phyloP scores from a whole-genome alignment of 2,113 vertebrate genomes.

The Diadophis punctatus region DNA sequence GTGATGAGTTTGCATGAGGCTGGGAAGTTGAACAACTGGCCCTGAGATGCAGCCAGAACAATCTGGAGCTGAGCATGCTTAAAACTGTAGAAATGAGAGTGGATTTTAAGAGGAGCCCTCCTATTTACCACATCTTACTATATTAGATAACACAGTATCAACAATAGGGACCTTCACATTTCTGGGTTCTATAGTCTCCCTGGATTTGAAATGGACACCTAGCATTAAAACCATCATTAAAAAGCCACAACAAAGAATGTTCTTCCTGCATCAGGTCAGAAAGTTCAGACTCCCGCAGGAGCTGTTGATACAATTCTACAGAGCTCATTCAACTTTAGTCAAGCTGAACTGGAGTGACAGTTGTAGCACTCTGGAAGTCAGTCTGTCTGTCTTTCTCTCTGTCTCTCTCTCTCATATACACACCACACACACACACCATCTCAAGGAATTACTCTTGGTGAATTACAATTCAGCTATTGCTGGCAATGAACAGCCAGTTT shows the following conservation, averaged over 20 bases:
- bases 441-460: neutral
- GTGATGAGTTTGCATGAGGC: neutral
- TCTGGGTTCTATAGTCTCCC: neutral
- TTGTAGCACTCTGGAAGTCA: neutral
- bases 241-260: neutral
- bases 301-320: neutral
- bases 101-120: neutral
- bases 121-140: neutral
- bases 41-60: neutral
- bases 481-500: neutral
- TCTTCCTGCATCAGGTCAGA: neutral
- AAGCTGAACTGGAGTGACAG: neutral
- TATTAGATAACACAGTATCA: neutral
- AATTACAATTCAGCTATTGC: neutral
- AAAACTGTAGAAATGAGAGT: neutral
- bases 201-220: neutral
- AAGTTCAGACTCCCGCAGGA: neutral
- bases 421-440: neutral
- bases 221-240: neutral
- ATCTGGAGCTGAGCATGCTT: neutral
- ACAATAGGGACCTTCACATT: neutral
- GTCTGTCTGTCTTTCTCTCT: too few relatives aligned
- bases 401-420: too few relatives aligned
- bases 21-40: neutral
- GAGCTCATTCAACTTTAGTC: neutral